These are phyloP conservation scores for Parazoanthus atlanticus DNA, from an alignment of 92 coral and sea anemone genomes.

Conservation along the genomic window DNA sequence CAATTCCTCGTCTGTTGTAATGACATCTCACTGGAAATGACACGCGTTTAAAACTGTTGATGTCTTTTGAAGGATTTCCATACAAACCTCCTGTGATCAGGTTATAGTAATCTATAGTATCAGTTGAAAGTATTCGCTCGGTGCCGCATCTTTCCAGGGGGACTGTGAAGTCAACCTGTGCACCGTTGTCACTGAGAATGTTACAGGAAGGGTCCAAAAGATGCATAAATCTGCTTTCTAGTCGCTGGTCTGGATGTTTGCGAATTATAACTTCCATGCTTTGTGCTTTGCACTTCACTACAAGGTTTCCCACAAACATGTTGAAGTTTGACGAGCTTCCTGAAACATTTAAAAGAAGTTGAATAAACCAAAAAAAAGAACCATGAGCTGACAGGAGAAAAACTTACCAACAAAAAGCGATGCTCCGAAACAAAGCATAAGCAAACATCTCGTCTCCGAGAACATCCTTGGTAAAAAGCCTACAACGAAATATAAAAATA, in stretches of 20 bases:
- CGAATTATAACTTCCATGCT: constrained; percentile 10
- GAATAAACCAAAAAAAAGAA: too few relatives aligned
- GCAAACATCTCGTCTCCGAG: background rate
- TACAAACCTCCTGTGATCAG: background rate
- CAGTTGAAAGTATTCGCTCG: background rate
- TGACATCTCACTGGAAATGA: constrained; percentile 1
- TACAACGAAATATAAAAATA: background rate
- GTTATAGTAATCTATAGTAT: background rate
- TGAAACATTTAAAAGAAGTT: background rate
- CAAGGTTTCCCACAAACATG: background rate
- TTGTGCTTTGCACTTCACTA: background rate
- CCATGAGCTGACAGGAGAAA: background rate
- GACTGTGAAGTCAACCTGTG: background rate
- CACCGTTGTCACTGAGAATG: background rate
- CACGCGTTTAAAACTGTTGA: background rate
- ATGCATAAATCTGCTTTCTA: constrained; percentile 15
- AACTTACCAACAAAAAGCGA: background rate
- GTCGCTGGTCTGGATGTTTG: background rate
- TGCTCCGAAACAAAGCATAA: background rate
- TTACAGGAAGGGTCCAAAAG: constrained; percentile 3
- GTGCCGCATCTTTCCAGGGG: constrained; percentile 15
- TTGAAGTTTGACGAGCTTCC: constrained; percentile 8
- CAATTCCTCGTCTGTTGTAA: background rate
- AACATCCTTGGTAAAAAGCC: background rate
- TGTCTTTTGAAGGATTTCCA: background rate